Evolutionary conservation across 2,113 vertebrate genomes (phyloP).

Genomic region (Pelodiscus sinensis): DNA sequence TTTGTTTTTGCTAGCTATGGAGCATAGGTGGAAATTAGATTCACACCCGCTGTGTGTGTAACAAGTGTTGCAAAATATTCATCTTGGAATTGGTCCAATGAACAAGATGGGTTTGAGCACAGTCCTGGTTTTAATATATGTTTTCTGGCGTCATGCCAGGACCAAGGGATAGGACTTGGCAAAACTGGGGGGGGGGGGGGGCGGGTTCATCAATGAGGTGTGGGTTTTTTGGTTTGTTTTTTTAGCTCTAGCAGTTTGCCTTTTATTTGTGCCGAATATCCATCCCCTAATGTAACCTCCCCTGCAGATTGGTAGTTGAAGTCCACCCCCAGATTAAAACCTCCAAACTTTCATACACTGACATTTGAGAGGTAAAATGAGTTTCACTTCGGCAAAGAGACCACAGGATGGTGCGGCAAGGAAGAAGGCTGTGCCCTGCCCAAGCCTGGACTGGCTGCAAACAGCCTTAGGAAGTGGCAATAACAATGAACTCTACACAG

Average conservation of each 20-base stretch:
- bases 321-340: not conserved
- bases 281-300: not conserved
- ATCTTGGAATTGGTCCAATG: not conserved
- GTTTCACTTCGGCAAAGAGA: not conserved
- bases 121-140: not conserved
- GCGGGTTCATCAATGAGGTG: not conserved
- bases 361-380: not conserved
- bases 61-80: not conserved
- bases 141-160: not conserved
- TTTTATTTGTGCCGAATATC: not conserved
- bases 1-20: not conserved
- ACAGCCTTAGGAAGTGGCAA: not conserved
- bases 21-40: not conserved
- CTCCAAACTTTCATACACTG: not conserved
- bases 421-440: not conserved
- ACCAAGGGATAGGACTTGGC: not conserved
- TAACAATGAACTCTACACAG: not conserved
- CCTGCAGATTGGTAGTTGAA: conserved; percentile 15
- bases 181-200: not conserved
- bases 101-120: not conserved
- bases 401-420: not conserved
- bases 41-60: not conserved
- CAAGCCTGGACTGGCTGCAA: not conserved
- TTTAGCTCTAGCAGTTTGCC: not conserved
- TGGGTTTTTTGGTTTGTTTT: not conserved